Conservation (phyloP, 1,140 invertebrate genomes). For the Bombus superbus region DNA sequence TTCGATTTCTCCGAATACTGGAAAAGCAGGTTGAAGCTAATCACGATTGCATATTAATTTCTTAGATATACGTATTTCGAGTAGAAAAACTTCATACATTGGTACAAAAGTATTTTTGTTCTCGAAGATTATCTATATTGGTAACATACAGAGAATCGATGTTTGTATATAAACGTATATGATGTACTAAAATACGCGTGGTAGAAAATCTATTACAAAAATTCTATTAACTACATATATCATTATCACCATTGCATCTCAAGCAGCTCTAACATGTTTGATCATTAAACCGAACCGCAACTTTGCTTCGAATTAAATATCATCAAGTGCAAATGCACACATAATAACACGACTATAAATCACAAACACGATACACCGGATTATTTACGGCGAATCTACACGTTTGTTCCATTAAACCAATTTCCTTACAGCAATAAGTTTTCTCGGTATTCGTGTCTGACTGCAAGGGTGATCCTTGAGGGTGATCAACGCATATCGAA, state of each 20-base stretch:
- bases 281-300: neutral
- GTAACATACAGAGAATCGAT: neutral
- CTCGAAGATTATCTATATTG: neutral
- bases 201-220: neutral
- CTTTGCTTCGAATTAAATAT: conserved; percentile 9
- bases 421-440: conserved; percentile 12
- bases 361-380: neutral
- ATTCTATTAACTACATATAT: neutral
- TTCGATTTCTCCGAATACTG: neutral
- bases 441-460: neutral
- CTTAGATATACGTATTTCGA: neutral
- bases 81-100: neutral
- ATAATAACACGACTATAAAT: conserved; percentile 17
- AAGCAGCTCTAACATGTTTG: neutral
- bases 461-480: conserved; percentile 4
- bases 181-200: neutral
- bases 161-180: neutral
- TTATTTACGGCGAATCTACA: neutral
- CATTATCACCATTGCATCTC: neutral
- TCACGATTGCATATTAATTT: neutral
- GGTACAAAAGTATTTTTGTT: neutral
- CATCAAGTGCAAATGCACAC: neutral
- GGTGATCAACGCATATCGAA: conserved; percentile 17
- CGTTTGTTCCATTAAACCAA: conserved; percentile 14
- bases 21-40: neutral